Conservation (phyloP, 1,140 invertebrate genomes). For the Nephotettix cincticeps region DNA sequence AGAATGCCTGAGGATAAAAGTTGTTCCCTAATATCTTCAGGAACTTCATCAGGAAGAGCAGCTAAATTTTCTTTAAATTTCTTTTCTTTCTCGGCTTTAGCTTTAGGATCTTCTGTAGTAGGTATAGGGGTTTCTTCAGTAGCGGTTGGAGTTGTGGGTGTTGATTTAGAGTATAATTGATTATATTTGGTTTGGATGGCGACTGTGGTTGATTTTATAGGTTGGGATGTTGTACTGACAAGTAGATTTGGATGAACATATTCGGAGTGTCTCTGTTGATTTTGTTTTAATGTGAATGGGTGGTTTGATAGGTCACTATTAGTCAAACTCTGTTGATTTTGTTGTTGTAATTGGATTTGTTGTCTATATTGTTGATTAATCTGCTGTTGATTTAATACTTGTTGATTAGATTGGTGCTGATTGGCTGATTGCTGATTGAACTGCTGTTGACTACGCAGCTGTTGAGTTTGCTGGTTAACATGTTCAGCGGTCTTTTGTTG, state of each 20-base stretch:
- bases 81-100: slow-evolving; percentile 48
- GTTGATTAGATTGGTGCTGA: slow-evolving; percentile 43
- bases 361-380: slow-evolving; percentile 37
- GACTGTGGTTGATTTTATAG: slow-evolving; percentile 29
- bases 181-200: slow-evolving; percentile 30
- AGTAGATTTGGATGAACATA: slow-evolving; percentile 24
- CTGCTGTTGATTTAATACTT: slow-evolving; percentile 34
- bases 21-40: slow-evolving; percentile 79
- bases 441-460: slow-evolving; percentile 48
- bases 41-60: slow-evolving; percentile 80
- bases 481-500: slow-evolving; percentile 13
- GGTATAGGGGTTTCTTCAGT: slow-evolving; percentile 11
- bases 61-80: slow-evolving; percentile 55
- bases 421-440: slow-evolving; percentile 47
- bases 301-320: slow-evolving; percentile 36
- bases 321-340: slow-evolving; percentile 46
- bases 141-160: slow-evolving; percentile 39
- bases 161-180: slow-evolving; percentile 16
- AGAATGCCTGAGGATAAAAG: slow-evolving; percentile 81
- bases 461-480: slow-evolving; percentile 39
- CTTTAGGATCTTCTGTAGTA: slow-evolving; percentile 24
- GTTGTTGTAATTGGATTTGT: slow-evolving; percentile 49
- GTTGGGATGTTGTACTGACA: slow-evolving; percentile 9
- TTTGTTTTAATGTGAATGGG: not conserved
- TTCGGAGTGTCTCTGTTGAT: slow-evolving; percentile 12